Conservation (phyloP, 2,797 vertebrate species). For the Ceryle rudis region DNA sequence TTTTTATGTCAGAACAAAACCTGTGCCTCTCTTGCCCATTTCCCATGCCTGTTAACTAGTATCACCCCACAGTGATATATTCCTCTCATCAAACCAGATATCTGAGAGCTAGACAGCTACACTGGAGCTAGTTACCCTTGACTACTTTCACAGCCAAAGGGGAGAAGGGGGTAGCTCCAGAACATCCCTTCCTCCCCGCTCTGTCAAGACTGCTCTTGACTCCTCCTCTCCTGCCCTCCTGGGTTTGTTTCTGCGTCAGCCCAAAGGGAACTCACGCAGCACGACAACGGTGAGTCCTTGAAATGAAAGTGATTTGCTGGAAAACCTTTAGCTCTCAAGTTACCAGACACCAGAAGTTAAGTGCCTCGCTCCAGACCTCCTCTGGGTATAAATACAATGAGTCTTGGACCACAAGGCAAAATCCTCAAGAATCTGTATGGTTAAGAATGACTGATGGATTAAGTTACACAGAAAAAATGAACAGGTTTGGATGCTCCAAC, state of each 20-base stretch:
- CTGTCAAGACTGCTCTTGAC: not conserved
- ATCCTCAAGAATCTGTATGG: not conserved
- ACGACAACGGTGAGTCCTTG: not conserved
- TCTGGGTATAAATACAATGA: not conserved
- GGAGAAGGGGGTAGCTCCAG: not conserved
- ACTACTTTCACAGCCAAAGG: not conserved
- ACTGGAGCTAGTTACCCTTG: not conserved
- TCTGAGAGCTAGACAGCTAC: not conserved
- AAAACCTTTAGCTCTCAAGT: not conserved
- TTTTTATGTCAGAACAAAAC: too few species aligned
- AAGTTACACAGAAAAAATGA: not conserved
- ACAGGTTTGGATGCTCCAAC: not conserved
- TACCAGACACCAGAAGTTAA: not conserved
- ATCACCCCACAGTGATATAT: not conserved
- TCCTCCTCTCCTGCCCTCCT: not conserved
- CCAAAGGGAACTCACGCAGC: accelerated
- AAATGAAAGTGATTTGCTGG: not conserved
- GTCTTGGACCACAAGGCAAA: not conserved
- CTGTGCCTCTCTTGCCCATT: too few species aligned
- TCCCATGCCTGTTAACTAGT: too few species aligned
- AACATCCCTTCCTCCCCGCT: not conserved
- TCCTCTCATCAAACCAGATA: not conserved
- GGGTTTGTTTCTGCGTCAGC: not conserved
- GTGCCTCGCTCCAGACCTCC: not conserved
- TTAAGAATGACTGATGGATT: not conserved